Base-by-base conservation (phyloP, 1,140 invertebrate species). In the Pemphigus obesinymphae region DNA sequence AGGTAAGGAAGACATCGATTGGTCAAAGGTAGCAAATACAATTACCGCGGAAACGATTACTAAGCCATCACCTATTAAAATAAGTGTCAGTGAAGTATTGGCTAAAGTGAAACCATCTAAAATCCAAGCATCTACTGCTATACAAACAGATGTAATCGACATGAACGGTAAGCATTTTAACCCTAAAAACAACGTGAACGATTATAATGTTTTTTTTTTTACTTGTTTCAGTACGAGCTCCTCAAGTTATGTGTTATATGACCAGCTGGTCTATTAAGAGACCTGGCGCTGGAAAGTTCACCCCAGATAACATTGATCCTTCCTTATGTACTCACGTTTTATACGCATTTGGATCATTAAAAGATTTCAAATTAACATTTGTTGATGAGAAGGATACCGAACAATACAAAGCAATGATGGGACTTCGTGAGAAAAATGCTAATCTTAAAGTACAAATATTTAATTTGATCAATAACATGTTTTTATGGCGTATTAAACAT, bases 191-290 rank as follows among this genome's bases (percentile, higher is more conserved):
- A 23, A 29, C 7, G 0, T 23, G 3, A 8, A 11, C 29, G 6
- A 2, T 45, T 26, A 72, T 26, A 26, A 2, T n/a, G 10, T 75
- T n/a, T 11, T 26, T 4, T 13, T 43, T 26, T n/a, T n/a, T n/a
- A 8, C 48, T 76, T 8, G 63, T 72, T 87, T 2, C 85, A 95
- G 94, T 91, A 83, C 91, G 94, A 81, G 91, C 91, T 82, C 91
- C 94, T 0, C 93, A 95, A 88, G 91, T 96, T 1, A 92, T 98
- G 84, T 99, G 97, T 86, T 98, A 98, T 86, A 90, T 96, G 86
- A 97, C 97, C 2, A 97, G 94, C 84, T 98, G 96, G 96, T 95
- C 96, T 0, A 91, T 94, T 82, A 97, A 96, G 86, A 89, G 96
- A 66, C 93, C 95, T 0, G 94, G 93, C 58, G 89, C 91, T 31